Evolutionary conservation across 2,797 vertebrate genomes (phyloP).

Genomic region (Odontamblyopus lacepedii): DNA sequence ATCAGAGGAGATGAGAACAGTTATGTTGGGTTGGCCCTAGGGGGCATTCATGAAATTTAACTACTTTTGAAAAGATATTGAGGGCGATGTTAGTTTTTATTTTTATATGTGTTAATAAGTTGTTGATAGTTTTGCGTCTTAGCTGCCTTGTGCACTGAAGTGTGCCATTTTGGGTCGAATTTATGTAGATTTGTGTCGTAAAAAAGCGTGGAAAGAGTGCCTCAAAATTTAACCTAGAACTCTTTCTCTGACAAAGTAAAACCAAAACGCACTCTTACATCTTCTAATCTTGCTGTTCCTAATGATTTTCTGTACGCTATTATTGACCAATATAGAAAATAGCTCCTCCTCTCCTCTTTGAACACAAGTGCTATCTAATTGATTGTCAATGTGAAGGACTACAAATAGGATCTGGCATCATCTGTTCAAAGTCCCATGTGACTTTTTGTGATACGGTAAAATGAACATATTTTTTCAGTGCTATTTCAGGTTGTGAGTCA

Average conservation of each 20-base stretch:
- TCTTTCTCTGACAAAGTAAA: constrained; percentile 65
- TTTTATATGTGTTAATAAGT: constrained; percentile 18
- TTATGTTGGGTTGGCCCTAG: constrained; percentile 17
- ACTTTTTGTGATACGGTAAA: constrained; percentile 29
- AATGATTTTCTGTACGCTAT: neutral
- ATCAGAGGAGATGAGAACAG: too few relatives aligned
- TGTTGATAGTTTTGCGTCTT: constrained; percentile 45
- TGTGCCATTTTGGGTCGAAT: constrained; percentile 34
- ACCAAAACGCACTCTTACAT: constrained; percentile 43
- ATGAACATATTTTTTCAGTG: constrained; percentile 53
- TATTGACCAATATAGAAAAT: constrained; percentile 16
- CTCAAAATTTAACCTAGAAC: constrained; percentile 30
- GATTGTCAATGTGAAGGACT: constrained; percentile 36
- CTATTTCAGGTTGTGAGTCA: constrained; percentile 63
- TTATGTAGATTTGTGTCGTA: constrained; percentile 9
- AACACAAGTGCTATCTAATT: constrained; percentile 35
- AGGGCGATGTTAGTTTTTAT: constrained; percentile 18
- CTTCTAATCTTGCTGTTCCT: constrained; percentile 1
- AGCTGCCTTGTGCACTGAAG: constrained; percentile 53
- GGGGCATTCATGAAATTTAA: constrained; percentile 45
- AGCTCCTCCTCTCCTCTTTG: constrained; percentile 22
- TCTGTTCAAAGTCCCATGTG: constrained; percentile 25
- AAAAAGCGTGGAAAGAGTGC: constrained; percentile 30
- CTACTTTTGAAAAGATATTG: constrained; percentile 9
- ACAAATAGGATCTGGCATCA: constrained; percentile 25